phyloP scores from a whole-genome alignment of 2,113 vertebrate genomes.

The Embiotoca jacksoni region DNA sequence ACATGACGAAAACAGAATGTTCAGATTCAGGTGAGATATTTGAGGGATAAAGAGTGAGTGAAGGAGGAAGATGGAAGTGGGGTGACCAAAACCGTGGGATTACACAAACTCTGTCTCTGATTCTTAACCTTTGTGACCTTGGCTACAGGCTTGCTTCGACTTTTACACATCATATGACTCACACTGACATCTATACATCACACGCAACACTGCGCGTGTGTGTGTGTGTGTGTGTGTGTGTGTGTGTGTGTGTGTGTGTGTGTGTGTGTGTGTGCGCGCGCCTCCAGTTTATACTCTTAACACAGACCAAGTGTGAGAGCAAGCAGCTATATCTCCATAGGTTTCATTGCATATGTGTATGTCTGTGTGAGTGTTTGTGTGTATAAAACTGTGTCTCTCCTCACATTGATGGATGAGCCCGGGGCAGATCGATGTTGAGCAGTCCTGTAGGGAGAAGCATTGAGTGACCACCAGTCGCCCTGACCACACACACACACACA shows the following conservation, averaged over 20 bases:
- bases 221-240: not conserved
- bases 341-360: no score
- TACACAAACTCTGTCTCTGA: constrained; percentile 4
- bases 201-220: not conserved
- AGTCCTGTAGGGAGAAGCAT: constrained; percentile 22
- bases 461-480: constrained; percentile 28
- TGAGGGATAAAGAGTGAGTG: not conserved
- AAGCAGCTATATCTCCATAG: no score
- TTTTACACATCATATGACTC: constrained; percentile 40
- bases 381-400: constrained; percentile 21
- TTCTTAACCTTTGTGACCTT: constrained; percentile 55
- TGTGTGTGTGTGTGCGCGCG: not conserved
- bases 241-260: constrained; percentile 7
- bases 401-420: constrained; percentile 44
- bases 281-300: no score
- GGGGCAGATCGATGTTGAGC: constrained; percentile 24
- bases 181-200: constrained; percentile 37
- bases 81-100: not conserved
- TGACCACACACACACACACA: constrained; percentile 38
- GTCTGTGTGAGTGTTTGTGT: not conserved
- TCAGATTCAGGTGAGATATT: not conserved
- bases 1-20: constrained; percentile 10
- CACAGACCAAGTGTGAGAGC: no score
- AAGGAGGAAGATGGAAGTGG: not conserved
- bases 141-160: constrained; percentile 37